phyloP scores from a whole-genome alignment of 2,113 vertebrate genomes.

The Chitala chitala region DNA sequence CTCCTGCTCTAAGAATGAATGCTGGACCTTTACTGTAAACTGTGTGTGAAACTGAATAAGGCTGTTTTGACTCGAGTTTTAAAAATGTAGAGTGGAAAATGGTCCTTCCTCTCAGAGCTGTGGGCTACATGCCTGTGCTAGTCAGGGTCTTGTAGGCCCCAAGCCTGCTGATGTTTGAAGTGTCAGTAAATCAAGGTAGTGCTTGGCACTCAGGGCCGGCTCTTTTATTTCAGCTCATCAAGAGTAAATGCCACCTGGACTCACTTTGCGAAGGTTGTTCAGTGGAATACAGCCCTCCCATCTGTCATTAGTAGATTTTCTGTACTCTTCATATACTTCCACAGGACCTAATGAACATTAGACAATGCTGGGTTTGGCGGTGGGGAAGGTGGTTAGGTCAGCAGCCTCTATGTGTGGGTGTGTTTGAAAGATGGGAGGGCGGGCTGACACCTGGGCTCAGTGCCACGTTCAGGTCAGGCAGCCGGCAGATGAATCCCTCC shows the following conservation, averaged over 20 bases:
- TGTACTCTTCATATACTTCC: background rate
- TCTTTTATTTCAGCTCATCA: background rate
- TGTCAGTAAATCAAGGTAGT: background rate
- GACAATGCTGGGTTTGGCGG: background rate
- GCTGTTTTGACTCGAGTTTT: background rate
- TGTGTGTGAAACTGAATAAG: too few species aligned
- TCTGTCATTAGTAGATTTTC: too few species aligned
- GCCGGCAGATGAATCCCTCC: slow-evolving; percentile 47
- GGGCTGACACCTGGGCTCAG: background rate
- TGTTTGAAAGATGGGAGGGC: background rate
- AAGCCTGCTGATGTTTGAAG: background rate
- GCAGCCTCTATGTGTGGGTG: slow-evolving; percentile 19
- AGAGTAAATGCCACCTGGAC: background rate
- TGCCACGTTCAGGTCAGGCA: background rate
- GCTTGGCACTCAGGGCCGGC: background rate
- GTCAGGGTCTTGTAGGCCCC: too few species aligned
- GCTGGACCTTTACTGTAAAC: too few species aligned
- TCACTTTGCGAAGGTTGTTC: background rate
- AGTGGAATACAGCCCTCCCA: background rate
- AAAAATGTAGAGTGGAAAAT: background rate
- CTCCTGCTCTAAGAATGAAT: too few species aligned
- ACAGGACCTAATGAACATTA: background rate
- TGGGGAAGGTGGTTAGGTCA: background rate
- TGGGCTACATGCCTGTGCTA: background rate
- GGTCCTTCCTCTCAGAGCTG: background rate